Evolutionary conservation across 2,888 invertebrate species (phyloP).

Genomic region (Hyppa rectilinea): DNA sequence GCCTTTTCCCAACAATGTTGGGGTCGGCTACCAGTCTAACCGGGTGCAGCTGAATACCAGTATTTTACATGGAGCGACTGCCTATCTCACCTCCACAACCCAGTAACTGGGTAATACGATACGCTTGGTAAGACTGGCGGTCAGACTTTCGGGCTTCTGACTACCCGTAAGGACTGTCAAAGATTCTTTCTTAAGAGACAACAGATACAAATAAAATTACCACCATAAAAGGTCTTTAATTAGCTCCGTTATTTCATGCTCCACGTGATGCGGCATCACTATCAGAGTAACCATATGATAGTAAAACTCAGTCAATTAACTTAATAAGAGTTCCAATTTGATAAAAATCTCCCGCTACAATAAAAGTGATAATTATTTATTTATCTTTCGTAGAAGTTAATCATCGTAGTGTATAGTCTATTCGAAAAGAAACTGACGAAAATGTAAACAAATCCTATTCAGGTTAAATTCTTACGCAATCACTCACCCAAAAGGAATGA

Average conservation of each 20-base stretch:
- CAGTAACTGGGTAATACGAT: too few relatives aligned
- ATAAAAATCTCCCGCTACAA: conserved; percentile 24
- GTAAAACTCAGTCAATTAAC: conserved; percentile 30
- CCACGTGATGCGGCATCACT: conserved; percentile 10
- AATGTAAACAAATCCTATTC: not conserved
- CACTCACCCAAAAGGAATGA: not conserved
- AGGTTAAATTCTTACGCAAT: not conserved
- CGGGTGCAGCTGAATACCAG: too few relatives aligned
- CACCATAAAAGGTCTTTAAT: not conserved
- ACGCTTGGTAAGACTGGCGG: too few relatives aligned
- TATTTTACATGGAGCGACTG: too few relatives aligned
- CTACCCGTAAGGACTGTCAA: too few relatives aligned
- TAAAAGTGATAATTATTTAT: conserved; percentile 13
- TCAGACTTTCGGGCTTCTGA: too few relatives aligned
- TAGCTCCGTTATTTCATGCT: conserved; percentile 23
- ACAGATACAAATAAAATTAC: not conserved
- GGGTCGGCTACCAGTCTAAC: too few relatives aligned
- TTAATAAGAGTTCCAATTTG: conserved; percentile 28
- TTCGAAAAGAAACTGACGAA: not conserved
- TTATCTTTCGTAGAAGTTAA: not conserved
- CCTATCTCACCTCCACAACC: too few relatives aligned
- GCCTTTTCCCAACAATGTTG: too few relatives aligned
- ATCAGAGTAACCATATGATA: not conserved
- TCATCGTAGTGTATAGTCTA: not conserved
- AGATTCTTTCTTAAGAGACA: too few relatives aligned